A percentile compares a stretch with the other conserved stretches of the same genome.
These are phyloP conservation scores for Tachyglossus aculeatus DNA, from an alignment of 2,797 vertebrate genomes.

Conservation along the genomic window DNA sequence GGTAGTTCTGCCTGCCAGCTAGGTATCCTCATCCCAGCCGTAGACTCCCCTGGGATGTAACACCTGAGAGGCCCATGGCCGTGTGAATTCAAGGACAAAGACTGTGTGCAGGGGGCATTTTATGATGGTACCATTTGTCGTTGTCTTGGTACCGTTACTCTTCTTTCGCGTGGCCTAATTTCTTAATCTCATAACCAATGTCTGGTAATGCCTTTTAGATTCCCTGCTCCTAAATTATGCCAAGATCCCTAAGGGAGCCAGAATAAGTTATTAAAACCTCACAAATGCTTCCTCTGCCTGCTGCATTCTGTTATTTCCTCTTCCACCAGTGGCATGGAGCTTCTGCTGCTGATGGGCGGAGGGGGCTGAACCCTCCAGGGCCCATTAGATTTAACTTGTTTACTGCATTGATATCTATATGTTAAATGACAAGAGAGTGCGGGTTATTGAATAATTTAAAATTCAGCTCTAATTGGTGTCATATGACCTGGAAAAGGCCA, in stretches of 20 bases:
- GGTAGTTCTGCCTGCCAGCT: neutral
- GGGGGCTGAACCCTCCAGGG: slow-evolving; percentile 73
- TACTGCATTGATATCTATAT: slow-evolving; percentile 83
- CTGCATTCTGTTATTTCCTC: slow-evolving; percentile 69
- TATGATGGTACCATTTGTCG: slow-evolving; percentile 44
- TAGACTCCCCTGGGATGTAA: neutral
- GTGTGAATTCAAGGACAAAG: neutral
- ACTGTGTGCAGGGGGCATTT: neutral
- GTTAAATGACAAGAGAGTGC: slow-evolving; percentile 84
- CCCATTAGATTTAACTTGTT: slow-evolving; percentile 84
- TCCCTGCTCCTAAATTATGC: slow-evolving; percentile 70
- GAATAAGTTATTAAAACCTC: slow-evolving; percentile 77
- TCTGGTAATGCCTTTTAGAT: slow-evolving; percentile 76
- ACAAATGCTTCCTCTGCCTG: slow-evolving; percentile 71
- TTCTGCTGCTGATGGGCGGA: slow-evolving; percentile 65
- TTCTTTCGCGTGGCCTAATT: slow-evolving; percentile 57
- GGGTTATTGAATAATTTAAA: slow-evolving; percentile 86
- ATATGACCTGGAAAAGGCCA: slow-evolving; percentile 83
- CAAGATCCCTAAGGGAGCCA: slow-evolving; percentile 68
- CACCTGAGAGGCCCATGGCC: no score
- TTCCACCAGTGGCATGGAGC: slow-evolving; percentile 58
- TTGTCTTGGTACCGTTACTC: slow-evolving; percentile 28
- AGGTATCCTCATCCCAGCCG: neutral
- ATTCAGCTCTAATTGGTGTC: slow-evolving; percentile 84
- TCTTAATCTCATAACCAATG: slow-evolving; percentile 71